Evolutionary conservation across 2,888 invertebrate genomes (phyloP).

Genomic region (Ormyrus rosae): DNA sequence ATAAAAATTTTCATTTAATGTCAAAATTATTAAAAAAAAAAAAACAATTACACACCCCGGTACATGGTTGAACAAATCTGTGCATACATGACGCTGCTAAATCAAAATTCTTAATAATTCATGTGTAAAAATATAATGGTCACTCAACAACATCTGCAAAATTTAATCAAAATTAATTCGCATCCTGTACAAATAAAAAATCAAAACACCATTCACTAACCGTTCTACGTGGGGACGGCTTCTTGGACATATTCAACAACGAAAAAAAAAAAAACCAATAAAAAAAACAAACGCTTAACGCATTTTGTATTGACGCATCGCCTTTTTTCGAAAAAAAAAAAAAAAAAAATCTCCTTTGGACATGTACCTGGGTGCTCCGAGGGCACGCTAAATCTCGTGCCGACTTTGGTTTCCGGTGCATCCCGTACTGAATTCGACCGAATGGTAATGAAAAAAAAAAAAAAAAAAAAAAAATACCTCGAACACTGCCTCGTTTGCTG

Average conservation of each 20-base stretch:
- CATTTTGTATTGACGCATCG: constrained; percentile 60
- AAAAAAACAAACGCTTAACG: constrained; percentile 59
- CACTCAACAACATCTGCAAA: constrained; percentile 29
- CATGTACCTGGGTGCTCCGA: constrained; percentile 75
- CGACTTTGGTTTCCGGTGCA: constrained; percentile 73
- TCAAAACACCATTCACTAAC: constrained; percentile 58
- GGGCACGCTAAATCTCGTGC: constrained; percentile 70
- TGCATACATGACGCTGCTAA: constrained; percentile 7
- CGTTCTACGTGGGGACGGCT: constrained; percentile 65
- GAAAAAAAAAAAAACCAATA: constrained; percentile 40
- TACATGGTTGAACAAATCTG: constrained; percentile 64
- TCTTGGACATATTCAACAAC: constrained; percentile 62
- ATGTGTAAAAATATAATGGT: constrained; percentile 20
- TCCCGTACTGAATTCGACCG: constrained; percentile 73
- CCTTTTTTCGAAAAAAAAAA: constrained; percentile 56
- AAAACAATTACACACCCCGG: constrained; percentile 64
- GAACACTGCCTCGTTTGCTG: constrained; percentile 78
- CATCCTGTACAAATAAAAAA: constrained; percentile 54
- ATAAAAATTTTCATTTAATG: constrained; percentile 16
- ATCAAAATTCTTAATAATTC: constrained; percentile 26
- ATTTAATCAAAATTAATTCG: constrained; percentile 44
- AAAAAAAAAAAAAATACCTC: constrained; percentile 72
- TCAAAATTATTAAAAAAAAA: not conserved
- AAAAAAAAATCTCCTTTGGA: constrained; percentile 63
- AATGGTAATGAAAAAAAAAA: constrained; percentile 69